Evolutionary conservation across 2,797 vertebrate genomes (phyloP).

Genomic region (Clarias platycephalus): DNA sequence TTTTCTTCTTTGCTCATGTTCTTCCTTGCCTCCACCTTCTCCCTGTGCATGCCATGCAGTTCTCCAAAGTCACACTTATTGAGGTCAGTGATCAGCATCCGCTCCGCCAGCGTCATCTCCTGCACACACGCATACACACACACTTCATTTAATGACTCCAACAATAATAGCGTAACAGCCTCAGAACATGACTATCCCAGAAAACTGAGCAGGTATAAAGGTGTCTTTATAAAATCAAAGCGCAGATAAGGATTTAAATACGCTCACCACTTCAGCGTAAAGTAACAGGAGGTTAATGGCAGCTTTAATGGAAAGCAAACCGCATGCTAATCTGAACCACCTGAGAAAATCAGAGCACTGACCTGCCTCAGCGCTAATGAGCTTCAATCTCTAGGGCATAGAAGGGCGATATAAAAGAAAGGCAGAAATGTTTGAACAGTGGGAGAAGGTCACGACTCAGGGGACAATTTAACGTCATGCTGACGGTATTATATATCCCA

Average conservation of each 20-base stretch:
- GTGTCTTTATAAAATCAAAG: background rate
- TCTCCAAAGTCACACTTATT: slow-evolving; percentile 77
- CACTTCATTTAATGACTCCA: background rate
- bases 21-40: slow-evolving; percentile 72
- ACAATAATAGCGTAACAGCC: background rate
- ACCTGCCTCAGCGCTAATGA: slow-evolving; percentile 38
- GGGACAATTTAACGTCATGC: slow-evolving; percentile 28
- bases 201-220: background rate
- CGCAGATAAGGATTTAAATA: background rate
- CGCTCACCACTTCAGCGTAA: background rate
- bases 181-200: background rate
- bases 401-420: background rate
- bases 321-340: slow-evolving; percentile 25
- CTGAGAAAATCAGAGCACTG: slow-evolving; percentile 8
- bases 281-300: slow-evolving; percentile 20
- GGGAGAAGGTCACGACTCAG: slow-evolving; percentile 16
- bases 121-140: slow-evolving; percentile 42
- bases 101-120: slow-evolving; percentile 78
- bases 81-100: slow-evolving; percentile 68
- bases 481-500: slow-evolving; percentile 37
- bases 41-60: slow-evolving; percentile 73
- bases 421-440: slow-evolving; percentile 14
- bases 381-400: slow-evolving; percentile 7
- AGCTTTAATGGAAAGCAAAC: slow-evolving; percentile 7
- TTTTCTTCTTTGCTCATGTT: slow-evolving; percentile 78